These are phyloP conservation scores for Oxyscelio sp. DNA, from an alignment of 2,888 invertebrate species.

Conservation along the genomic window DNA sequence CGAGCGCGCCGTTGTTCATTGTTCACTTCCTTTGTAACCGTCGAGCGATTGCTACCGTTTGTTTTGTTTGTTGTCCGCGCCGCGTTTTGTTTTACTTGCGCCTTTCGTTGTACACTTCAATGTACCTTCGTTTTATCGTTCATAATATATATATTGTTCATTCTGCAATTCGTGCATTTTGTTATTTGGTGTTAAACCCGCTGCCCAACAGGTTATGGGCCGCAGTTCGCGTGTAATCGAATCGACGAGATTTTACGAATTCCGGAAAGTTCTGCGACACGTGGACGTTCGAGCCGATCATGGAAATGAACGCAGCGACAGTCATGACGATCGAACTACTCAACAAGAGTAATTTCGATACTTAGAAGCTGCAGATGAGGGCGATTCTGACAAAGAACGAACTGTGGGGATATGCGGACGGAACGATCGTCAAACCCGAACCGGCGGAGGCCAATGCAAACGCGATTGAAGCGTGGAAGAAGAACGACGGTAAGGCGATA, in stretches of 20 bases:
- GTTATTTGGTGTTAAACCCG: no score
- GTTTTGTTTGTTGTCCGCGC: no score
- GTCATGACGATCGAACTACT: slow-evolving; percentile 14
- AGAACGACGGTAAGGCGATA: not conserved
- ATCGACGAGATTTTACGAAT: not conserved
- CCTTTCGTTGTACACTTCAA: no score
- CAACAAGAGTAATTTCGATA: no score
- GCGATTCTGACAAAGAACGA: slow-evolving; percentile 15
- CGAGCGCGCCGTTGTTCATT: no score
- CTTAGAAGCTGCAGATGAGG: slow-evolving; percentile 12
- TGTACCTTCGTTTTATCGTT: no score
- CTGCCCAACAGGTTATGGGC: not conserved
- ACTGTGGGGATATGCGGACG: slow-evolving; percentile 12
- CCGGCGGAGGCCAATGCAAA: not conserved
- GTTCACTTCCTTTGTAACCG: not conserved
- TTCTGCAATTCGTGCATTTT: no score
- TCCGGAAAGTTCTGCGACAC: not conserved
- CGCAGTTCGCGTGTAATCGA: not conserved
- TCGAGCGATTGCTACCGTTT: no score
- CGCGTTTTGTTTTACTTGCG: no score
- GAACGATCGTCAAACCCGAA: not conserved
- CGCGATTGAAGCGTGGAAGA: not conserved
- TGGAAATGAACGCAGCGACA: not conserved
- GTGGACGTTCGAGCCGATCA: not conserved
- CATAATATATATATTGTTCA: not conserved